These are phyloP conservation scores for Dissostichus mawsoni DNA, from an alignment of 2,113 vertebrate genomes.

Conservation along the genomic window DNA sequence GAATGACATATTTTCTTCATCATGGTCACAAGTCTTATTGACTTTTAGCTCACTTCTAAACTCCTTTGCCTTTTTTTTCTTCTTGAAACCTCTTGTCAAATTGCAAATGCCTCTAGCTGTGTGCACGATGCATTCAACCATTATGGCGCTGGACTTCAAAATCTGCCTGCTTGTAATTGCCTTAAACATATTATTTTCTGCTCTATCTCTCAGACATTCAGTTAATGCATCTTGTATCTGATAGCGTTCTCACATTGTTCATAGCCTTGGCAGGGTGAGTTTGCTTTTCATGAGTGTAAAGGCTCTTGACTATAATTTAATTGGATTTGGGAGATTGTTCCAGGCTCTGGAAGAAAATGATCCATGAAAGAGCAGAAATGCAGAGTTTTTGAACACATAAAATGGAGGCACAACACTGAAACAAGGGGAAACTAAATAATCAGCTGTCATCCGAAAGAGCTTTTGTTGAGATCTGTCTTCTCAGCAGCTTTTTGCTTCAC, in stretches of 20 bases:
- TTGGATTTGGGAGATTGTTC: slow-evolving; percentile 51
- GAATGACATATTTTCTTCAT: neutral
- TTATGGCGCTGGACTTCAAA: slow-evolving; percentile 46
- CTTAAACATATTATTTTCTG: slow-evolving; percentile 39
- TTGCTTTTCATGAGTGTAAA: slow-evolving; percentile 58
- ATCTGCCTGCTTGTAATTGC: slow-evolving; percentile 63
- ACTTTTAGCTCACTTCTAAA: slow-evolving; percentile 39
- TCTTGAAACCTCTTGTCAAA: slow-evolving; percentile 53
- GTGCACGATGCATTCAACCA: slow-evolving; percentile 61
- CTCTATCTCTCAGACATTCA: slow-evolving; percentile 47
- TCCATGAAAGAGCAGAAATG: slow-evolving; percentile 39
- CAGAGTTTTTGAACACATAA: slow-evolving; percentile 22
- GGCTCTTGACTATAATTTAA: slow-evolving; percentile 54
- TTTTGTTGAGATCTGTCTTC: slow-evolving; percentile 27
- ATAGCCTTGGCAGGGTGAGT: slow-evolving; percentile 42
- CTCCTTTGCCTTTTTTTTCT: slow-evolving; percentile 8
- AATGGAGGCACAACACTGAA: neutral
- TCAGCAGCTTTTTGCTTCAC: slow-evolving; percentile 37
- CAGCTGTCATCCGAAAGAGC: slow-evolving; percentile 33
- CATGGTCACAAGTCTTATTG: slow-evolving; percentile 15
- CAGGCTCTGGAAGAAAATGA: slow-evolving; percentile 45
- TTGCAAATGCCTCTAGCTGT: slow-evolving; percentile 52
- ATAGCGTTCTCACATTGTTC: slow-evolving; percentile 51
- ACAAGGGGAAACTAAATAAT: slow-evolving; percentile 46
- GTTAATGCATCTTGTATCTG: slow-evolving; percentile 60